Conservation (phyloP, 1,140 invertebrate species). For the Trachymyrmex cornetzi region DNA sequence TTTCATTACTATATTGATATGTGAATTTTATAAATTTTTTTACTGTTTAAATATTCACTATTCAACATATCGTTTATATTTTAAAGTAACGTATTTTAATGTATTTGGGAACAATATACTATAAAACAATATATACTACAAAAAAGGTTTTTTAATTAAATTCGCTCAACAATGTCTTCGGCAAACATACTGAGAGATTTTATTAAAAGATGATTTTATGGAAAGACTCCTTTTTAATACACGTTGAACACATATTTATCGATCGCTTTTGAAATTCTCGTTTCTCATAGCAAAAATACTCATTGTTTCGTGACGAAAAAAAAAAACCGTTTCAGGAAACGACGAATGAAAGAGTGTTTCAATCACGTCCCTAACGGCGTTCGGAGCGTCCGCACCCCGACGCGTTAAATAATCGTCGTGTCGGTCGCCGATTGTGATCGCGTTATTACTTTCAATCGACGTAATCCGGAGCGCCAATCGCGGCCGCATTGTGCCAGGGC, state of each 20-base stretch:
- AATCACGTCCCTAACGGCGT: constrained; percentile 8
- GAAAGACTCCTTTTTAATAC: not conserved
- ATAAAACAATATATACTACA: no score
- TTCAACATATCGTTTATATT: not conserved
- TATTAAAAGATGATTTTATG: not conserved
- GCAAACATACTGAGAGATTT: not conserved
- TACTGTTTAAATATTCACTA: not conserved
- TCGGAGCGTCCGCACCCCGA: not conserved
- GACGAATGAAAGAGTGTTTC: constrained; percentile 3
- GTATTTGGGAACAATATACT: not conserved
- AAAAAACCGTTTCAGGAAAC: not conserved
- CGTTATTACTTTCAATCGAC: constrained; percentile 20
- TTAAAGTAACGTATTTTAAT: not conserved
- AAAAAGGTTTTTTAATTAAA: not conserved
- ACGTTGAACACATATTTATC: not conserved
- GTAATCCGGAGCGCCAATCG: constrained; percentile 51
- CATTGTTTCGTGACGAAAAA: not conserved
- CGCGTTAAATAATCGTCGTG: constrained; percentile 45
- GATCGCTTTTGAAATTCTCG: not conserved
- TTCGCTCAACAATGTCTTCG: not conserved
- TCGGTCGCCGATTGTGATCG: constrained; percentile 25
- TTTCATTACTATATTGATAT: not conserved
- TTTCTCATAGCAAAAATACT: not conserved
- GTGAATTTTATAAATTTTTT: not conserved
- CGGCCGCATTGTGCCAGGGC: constrained; percentile 8